phyloP scores from a whole-genome alignment of 2,113 vertebrate species.

The Indri indri region DNA sequence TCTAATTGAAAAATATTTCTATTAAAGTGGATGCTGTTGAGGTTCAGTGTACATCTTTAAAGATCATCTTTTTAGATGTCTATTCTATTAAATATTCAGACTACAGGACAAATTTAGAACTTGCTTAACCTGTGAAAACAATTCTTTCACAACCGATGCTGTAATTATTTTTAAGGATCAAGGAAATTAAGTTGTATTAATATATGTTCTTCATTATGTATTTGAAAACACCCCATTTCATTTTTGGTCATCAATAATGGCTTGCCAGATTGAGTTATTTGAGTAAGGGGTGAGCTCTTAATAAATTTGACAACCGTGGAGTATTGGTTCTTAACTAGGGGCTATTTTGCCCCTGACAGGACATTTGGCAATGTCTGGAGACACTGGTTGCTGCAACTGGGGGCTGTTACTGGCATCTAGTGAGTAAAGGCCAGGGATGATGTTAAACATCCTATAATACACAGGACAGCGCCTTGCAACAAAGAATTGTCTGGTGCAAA shows the following conservation, averaged over 20 bases:
- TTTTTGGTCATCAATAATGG: neutral
- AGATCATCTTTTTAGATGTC: neutral
- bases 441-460: neutral
- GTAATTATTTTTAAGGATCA: neutral
- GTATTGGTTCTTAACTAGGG: neutral
- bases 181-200: neutral
- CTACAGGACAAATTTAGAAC: neutral
- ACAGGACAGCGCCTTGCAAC: neutral
- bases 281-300: neutral
- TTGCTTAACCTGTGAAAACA: neutral
- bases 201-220: neutral
- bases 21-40: neutral
- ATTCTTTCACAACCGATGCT: neutral
- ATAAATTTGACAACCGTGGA: neutral
- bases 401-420: neutral
- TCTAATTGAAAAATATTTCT: neutral
- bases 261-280: neutral
- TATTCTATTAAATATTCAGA: neutral
- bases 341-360: accelerated
- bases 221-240: neutral
- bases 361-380: neutral
- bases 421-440: neutral
- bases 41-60: neutral
- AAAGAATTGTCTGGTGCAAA: neutral
- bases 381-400: neutral